phyloP scores from a whole-genome alignment of 2,888 invertebrate genomes.

The Bugulina stolonifera region DNA sequence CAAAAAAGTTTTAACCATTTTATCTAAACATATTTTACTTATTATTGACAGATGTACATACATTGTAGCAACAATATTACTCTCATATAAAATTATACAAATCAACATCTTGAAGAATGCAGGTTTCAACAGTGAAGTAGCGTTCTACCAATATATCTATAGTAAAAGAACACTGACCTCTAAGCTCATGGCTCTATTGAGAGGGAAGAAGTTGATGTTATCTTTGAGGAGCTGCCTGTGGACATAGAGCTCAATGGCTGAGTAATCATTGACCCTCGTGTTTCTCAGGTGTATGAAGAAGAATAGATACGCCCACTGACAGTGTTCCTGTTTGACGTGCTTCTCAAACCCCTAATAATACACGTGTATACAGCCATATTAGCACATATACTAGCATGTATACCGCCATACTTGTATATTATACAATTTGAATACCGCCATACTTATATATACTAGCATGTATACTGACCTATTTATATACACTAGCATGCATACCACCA shows the following conservation, averaged over 20 bases:
- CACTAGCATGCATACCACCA: background rate
- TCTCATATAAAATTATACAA: too few species aligned
- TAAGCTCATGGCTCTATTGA: slow-evolving; percentile 47
- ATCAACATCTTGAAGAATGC: too few species aligned
- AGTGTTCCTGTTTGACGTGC: slow-evolving; percentile 50
- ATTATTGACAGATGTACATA: too few species aligned
- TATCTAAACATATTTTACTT: too few species aligned
- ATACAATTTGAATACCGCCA: background rate
- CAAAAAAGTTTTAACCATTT: too few species aligned
- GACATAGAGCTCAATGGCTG: slow-evolving; percentile 48
- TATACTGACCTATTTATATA: background rate
- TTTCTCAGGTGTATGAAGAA: slow-evolving; percentile 53
- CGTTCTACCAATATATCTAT: too few species aligned
- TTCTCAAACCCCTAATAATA: slow-evolving; percentile 44
- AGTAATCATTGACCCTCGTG: slow-evolving; percentile 49
- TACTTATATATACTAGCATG: background rate
- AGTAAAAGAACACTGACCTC: slow-evolving; percentile 1
- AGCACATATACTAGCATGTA: too few species aligned
- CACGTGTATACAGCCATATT: too few species aligned
- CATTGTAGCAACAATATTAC: too few species aligned
- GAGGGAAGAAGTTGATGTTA: slow-evolving; percentile 49
- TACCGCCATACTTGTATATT: too few species aligned
- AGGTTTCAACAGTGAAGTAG: too few species aligned
- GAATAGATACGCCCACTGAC: slow-evolving; percentile 52
- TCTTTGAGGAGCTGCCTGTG: slow-evolving; percentile 39